Percentiles rank a stretch among this genome's conserved stretches.
These are phyloP conservation scores for Clusia tigrina DNA, from an alignment of 2,888 invertebrate genomes.

Conservation along the genomic window DNA sequence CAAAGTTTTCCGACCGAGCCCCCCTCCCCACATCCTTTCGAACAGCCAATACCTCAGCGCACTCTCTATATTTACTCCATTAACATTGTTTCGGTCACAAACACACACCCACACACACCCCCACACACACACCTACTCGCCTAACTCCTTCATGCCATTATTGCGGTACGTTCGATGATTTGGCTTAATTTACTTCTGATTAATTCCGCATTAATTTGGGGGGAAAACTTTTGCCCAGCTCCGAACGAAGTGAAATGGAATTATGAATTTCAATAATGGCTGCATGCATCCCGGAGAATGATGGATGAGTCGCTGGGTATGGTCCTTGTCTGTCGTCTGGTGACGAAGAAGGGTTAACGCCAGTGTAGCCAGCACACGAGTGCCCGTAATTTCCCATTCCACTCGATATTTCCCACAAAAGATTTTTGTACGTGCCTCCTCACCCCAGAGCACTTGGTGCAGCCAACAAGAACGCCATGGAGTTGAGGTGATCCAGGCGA, in stretches of 20 bases:
- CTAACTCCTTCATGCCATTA: not conserved
- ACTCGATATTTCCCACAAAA: no score
- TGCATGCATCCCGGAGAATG: not conserved
- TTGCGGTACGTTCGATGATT: not conserved
- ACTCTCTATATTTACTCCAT: not conserved
- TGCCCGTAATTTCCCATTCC: no score
- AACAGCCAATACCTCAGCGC: not conserved
- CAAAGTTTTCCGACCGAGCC: not conserved
- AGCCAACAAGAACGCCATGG: no score
- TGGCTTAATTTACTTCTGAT: not conserved
- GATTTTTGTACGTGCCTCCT: no score
- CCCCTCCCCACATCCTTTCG: not conserved
- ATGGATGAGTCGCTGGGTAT: not conserved
- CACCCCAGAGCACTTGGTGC: no score
- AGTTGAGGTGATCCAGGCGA: no score
- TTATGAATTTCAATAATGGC: slow-evolving; percentile 2
- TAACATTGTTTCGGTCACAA: not conserved
- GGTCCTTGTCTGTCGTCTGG: not conserved
- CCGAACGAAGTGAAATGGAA: not conserved
- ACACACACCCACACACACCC: no score
- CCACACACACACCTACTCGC: no score
- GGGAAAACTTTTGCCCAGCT: not conserved
- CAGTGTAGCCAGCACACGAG: no score
- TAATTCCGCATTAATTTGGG: not conserved
- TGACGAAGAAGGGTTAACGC: no score